Percentiles rank a stretch among this genome's conserved stretches.
phyloP scores from a whole-genome alignment of 2,797 vertebrate genomes.

The Gouania willdenowi region DNA sequence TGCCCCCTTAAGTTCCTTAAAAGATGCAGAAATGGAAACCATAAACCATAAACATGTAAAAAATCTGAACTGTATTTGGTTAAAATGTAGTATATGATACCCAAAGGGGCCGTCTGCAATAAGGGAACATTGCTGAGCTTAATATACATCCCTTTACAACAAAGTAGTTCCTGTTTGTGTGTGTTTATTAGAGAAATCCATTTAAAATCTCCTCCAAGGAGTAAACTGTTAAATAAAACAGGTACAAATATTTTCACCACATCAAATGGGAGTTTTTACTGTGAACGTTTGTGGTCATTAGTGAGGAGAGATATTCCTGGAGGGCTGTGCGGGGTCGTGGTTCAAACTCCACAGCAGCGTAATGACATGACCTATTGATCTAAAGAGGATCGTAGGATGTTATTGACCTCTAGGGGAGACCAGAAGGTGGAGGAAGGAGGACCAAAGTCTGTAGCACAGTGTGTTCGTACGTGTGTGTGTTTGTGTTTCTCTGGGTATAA shows the following conservation, averaged over 20 bases:
- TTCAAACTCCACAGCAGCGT: constrained; percentile 48
- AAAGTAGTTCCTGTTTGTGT: background rate
- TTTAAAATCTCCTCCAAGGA: constrained; percentile 1
- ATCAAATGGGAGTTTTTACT: constrained; percentile 2
- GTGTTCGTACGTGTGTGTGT: background rate
- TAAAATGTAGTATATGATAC: no score
- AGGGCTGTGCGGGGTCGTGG: constrained; percentile 33
- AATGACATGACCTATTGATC: constrained; percentile 67
- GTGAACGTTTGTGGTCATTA: constrained; percentile 42
- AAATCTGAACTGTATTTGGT: no score
- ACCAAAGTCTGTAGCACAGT: background rate
- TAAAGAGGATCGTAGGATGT: constrained; percentile 27
- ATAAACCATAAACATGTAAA: no score
- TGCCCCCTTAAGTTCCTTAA: no score
- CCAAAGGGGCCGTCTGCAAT: no score
- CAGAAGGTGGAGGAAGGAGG: background rate
- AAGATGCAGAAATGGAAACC: no score
- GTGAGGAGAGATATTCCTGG: constrained; percentile 38
- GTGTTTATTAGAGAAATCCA: constrained; percentile 1
- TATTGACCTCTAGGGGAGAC: constrained; percentile 39
- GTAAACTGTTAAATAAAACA: constrained; percentile 3
- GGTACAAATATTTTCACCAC: background rate
- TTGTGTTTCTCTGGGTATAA: background rate
- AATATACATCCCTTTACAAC: no score
- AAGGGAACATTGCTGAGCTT: no score